Base-by-base conservation (phyloP, 2,113 vertebrate genomes). In the Halichoerus grypus region DNA sequence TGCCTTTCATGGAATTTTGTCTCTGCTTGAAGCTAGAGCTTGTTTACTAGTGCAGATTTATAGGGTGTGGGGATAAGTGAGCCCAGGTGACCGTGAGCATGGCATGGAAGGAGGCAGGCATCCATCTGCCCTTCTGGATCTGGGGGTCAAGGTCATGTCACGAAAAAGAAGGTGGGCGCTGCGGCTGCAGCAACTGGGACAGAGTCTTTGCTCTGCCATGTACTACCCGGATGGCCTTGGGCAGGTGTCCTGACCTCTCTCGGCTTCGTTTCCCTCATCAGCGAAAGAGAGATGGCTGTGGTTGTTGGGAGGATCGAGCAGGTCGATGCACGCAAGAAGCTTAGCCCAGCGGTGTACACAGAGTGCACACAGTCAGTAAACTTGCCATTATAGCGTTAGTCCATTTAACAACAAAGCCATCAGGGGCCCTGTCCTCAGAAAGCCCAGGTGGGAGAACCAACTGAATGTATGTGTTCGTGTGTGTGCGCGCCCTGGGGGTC, bases 281-380 rank as follows among this genome's bases (percentile, higher is more conserved):
- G 61, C 5, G 4, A 13, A 13, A 18, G 5, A 5, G 59, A 16
- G 61, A 31, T 1, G 65, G 46, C 3, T 1, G 3, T 0, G 7
- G 28, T 12, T 21, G 3, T 15, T 3, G 46, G 57, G n/a, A 55
- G 85, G 42, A 31, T 9, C 24, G 0, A 2, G 24, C 7, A n/a
- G 79, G 19, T 14, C 4, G 1, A 7, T 0, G 10, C 1, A 0
- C 1, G 18, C n/a, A 4, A 10, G 26, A 26, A 26, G 72, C 77
- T 42, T 3, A 19, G 55, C 16, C 1, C 26, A 0, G 46, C 1
- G 13, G 72, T 13, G 3, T 7, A 14, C 28, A 3, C 4, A 39
- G 63, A 0, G 14, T 13, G 1, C 7, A 16, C 31, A 0, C 0
- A 3, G 77, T 3, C 6, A 0, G 55, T 10, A 1, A 4, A 16